Evolutionary conservation across 2,888 invertebrate genomes (phyloP), one percentile per base, ranked within the genome.

Genomic region (Eristalis tenax): DNA sequence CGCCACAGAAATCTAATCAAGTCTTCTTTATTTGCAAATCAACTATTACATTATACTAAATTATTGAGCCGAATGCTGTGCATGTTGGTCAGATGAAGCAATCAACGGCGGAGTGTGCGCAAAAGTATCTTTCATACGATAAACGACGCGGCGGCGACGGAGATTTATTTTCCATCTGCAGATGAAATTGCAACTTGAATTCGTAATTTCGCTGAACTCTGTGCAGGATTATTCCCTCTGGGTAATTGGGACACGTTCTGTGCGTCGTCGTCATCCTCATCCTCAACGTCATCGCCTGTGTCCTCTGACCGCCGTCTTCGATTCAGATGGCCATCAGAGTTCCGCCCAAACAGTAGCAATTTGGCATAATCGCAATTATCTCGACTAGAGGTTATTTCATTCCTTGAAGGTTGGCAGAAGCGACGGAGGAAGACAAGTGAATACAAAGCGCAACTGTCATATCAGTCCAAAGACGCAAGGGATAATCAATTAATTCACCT

Each of bases 1-100:
- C 59, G 59, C 71, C 50, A 50, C 79, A 70, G 64, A 79, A 83
- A 87, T 76, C 83, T 87, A 87, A 87, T 87, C 87, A 87, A 87
- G 83, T 83, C 79, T 87, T 73, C 83, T 50, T 50, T 50, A 83
- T 83, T 87, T 77, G 76, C 71, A 75, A 69, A 87, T 86, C 71
- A 71, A 73, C 76, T 69, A 79, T 83, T 79, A 56, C 83, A 83
- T 87, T 87, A 83, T 76, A 73, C 64, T 83, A 83, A 87, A 83
- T 87, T 83, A 87, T 87, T 87, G 80, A 83, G 76, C 38, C 71
- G 83, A 83, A 83, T 69, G 79, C 68, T 75, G 8, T 38, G 38
- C 13, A 13, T 38, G 38, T 38, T 38, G 38, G 38, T 38, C 69
- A 87, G 83, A 87, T 87, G 38, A 87, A 87, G 87, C 83, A 87